These are phyloP conservation scores for Triplophysa tibetana DNA, from an alignment of 2,113 vertebrate species.

Conservation along the genomic window DNA sequence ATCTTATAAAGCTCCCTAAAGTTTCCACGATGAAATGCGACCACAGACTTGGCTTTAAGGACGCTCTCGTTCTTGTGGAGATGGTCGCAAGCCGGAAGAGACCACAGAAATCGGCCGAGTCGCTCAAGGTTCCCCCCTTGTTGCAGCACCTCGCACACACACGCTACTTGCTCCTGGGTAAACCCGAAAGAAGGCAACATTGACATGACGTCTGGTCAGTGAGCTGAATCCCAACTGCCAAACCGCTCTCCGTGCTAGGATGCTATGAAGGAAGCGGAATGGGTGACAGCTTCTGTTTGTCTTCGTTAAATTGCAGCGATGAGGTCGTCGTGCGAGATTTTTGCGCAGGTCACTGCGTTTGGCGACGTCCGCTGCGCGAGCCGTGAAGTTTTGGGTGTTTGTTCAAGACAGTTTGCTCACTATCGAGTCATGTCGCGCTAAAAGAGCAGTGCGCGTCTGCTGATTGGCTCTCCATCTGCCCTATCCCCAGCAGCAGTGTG, in stretches of 20 bases:
- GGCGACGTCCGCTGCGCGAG: conserved; percentile 45
- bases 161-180: conserved; percentile 99
- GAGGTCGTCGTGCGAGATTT: conserved; percentile 3
- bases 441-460: conserved; percentile 56
- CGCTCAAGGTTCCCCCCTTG: conserved; percentile 97
- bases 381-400: conserved; percentile 53
- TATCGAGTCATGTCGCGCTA: conserved; percentile 56
- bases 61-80: conserved; percentile 99
- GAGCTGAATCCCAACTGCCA: conserved; percentile 40
- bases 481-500: conserved; percentile 53
- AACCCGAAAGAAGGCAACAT: conserved; percentile 98
- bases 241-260: conserved; percentile 46
- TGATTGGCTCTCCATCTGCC: conserved; percentile 57
- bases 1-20: conserved; percentile 99
- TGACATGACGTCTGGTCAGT: conserved; percentile 83
- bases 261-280: conserved; percentile 36
- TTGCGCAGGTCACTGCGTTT: conserved; percentile 16
- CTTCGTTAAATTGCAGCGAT: conserved; percentile 15
- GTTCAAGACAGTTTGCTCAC: conserved; percentile 54
- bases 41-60: conserved; percentile 97
- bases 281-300: conserved; percentile 18
- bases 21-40: conserved; percentile 96
- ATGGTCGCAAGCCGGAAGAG: conserved; percentile 96
- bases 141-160: conserved; percentile 96
- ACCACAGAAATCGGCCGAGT: conserved; percentile 97